Base-by-base conservation (phyloP, 2,888 invertebrate species). In the Perizoma affinitatum region DNA sequence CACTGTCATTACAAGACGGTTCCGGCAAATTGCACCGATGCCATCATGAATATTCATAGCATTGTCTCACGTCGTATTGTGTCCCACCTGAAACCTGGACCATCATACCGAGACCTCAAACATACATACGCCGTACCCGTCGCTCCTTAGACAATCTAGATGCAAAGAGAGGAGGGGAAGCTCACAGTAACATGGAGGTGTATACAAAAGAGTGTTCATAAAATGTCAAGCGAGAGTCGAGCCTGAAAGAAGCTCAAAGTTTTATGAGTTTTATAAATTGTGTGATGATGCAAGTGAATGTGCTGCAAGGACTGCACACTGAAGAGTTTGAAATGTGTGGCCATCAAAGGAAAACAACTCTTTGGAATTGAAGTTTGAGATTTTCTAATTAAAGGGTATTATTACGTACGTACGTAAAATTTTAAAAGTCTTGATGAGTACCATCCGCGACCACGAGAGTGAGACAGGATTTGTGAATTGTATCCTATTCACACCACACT, bases 41-140 rank as follows among this genome's bases (percentile, higher is more conserved):
- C 84, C 84, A 79, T 82, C 86, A 89, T 90, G 84, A 87, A 90
- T 90, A 90, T 91, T 90, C 90, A 90, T 79, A 79, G 76, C 76
- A 90, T 90, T 91, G 90, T 91, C 87, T 90, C 85, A 81, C 74
- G 69, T 67, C 69, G 80, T 78, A 87, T 86, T 88, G 86, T 85
- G 71, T 76, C 70, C 78, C 78, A 80, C 82, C 81, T 80, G 78
- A 71, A 72, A 62, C 59, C 68, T 51, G 67, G 48, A 66, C 88
- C 86, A 78, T 34, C 53, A 2, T 68, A 67, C 51, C 59, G 5
- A 65, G 86, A 79, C 67, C 82, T 58, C 66, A 59, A 64, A 33
- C 46, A 43, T 40, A n/a, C 55, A 36, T 64, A 51, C 54, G 57
- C 48, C 57, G 38, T 6, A 38, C 57, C 50, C 51, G 52, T 33